A percentile compares a stretch with the other conserved stretches of the same genome.
Conservation (phyloP, 2,888 invertebrate genomes). For the Cybosia mesomella region DNA sequence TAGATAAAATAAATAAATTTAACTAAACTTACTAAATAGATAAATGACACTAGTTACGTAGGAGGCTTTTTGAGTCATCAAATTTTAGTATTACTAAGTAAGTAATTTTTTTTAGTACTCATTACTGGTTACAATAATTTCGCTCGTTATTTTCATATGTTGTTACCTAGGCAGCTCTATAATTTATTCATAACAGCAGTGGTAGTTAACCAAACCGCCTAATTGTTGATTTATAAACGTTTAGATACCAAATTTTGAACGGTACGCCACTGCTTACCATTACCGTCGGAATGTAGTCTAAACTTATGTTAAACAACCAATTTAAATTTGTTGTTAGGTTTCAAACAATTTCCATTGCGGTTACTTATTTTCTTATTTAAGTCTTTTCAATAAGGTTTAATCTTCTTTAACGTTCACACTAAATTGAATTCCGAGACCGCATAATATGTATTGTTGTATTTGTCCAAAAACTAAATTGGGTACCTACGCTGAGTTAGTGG, state of each 20-base stretch:
- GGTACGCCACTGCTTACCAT: conserved; percentile 67
- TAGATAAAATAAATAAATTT: too few relatives aligned
- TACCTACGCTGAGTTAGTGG: conserved; percentile 44
- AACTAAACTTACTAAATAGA: too few relatives aligned
- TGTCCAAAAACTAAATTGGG: conserved; percentile 55
- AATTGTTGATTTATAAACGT: conserved; percentile 65
- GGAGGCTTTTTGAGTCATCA: too few relatives aligned
- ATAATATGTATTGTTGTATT: conserved; percentile 63
- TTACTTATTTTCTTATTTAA: conserved; percentile 27
- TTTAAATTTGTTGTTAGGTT: conserved; percentile 27
- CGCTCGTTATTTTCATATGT: too few relatives aligned
- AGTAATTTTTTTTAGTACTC: too few relatives aligned
- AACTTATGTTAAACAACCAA: conserved; percentile 67
- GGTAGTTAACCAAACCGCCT: conserved; percentile 29
- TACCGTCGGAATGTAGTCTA: conserved; percentile 78
- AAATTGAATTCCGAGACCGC: conserved; percentile 57
- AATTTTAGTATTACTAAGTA: too few relatives aligned
- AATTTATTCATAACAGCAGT: conserved; percentile 28
- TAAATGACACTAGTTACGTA: too few relatives aligned
- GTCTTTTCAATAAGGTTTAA: conserved; percentile 40
- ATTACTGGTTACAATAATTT: too few relatives aligned
- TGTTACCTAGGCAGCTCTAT: conserved; percentile 4
- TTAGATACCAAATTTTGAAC: conserved; percentile 64
- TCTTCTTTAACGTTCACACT: conserved; percentile 31
- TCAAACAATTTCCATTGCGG: conserved; percentile 27